Base-by-base conservation (phyloP, 2,113 vertebrate genomes). In the Empidonax alnorum region DNA sequence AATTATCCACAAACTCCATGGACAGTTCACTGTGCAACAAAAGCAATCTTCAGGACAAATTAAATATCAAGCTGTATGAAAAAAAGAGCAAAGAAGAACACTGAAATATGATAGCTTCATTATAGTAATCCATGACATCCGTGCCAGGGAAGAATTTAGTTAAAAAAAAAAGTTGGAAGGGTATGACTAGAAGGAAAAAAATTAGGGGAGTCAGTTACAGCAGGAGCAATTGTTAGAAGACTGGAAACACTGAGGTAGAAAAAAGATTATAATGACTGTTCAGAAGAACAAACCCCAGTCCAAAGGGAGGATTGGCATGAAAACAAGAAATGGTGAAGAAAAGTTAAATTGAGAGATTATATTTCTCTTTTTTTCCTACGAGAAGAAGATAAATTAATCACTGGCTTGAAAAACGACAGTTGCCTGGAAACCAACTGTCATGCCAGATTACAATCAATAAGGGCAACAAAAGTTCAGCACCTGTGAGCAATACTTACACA, bases 1-100 rank as follows among this genome's bases (percentile, higher is more conserved):
- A 95, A 96, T 91, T 78, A 88, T 47, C 91, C 67, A n/a, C 41
- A n/a, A 92, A 66, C 35, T 86, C 55, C 46, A 37, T 7, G 55
- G 84, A 74, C 79, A 88, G 50, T 63, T 83, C 47, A 55, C 37
- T 67, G 52, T 78, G 56, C 39, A 58, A 66, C 52, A 95, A 81
- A 77, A 23, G 27, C 52, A 94, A n/a, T 90, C 33, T 77, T 63
- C n/a, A 49, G 63, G 73, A 80, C 15, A 90, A 93, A 94, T 88
- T 65, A 90, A 86, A 42, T 86, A 84, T 72, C 39, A 88, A 71
- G 35, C 9, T 61, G 4, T 52, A 93, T 81, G 61, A 91, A 76
- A 53, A 73, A 93, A 91, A 63, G 37, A 77, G 14, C 23, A 80
- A 88, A 94, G 42, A 91, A 86, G 13, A 74, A 52, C 14, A 68